These are phyloP conservation scores for Hexactinellida sp. DNA, from an alignment of 37 sponge, comb jelly and placozoan genomes.

Conservation along the genomic window DNA sequence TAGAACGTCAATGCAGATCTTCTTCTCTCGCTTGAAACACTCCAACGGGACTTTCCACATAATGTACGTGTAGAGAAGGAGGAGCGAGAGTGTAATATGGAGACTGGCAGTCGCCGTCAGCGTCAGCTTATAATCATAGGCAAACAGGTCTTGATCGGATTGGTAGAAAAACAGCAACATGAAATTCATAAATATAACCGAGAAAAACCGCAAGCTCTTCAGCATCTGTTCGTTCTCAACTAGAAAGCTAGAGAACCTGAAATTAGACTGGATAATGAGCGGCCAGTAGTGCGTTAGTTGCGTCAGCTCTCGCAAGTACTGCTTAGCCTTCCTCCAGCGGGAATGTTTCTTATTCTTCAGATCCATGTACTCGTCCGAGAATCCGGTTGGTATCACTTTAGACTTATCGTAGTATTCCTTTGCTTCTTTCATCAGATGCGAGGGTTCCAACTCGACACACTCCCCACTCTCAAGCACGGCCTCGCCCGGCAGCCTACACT, in stretches of 20 bases:
- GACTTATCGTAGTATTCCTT: background rate
- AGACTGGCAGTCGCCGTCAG: background rate
- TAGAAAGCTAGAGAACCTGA: background rate
- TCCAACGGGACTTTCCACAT: slow-evolving; percentile 64
- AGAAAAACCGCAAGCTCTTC: background rate
- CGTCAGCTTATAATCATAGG: background rate
- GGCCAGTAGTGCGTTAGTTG: slow-evolving; percentile 10
- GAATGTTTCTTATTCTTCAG: background rate
- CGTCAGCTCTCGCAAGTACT: background rate
- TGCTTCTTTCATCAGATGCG: background rate
- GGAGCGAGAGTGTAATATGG: background rate
- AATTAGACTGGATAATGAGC: background rate
- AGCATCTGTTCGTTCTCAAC: background rate
- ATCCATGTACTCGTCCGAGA: background rate
- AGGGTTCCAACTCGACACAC: background rate
- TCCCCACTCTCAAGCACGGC: background rate
- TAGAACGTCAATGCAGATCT: slow-evolving; percentile 25
- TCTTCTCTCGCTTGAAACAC: slow-evolving; percentile 72
- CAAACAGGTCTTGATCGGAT: background rate
- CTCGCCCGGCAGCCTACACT: background rate
- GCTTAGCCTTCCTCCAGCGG: background rate
- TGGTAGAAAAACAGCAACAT: background rate
- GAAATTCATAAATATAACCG: background rate
- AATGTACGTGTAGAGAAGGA: slow-evolving; percentile 6
- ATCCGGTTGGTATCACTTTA: background rate